Conservation (phyloP, 2,888 invertebrate species). For the Steinernema hermaphroditum region DNA sequence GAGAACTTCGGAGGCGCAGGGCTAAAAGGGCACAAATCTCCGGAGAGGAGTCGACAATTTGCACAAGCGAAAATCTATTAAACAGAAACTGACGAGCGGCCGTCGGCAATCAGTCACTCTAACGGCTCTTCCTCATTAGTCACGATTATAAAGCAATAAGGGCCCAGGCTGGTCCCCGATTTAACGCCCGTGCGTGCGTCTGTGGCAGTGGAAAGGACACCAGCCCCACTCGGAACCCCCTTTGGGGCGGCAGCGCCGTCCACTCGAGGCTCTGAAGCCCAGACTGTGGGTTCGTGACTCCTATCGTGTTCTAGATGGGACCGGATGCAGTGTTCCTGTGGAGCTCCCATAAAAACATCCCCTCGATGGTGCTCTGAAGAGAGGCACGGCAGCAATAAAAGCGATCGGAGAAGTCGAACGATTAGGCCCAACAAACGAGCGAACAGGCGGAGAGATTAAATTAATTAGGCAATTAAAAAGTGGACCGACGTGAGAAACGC, state of each 20-base stretch:
- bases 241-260: too few relatives aligned
- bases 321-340: background rate
- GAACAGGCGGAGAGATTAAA: too few relatives aligned
- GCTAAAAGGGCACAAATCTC: too few relatives aligned
- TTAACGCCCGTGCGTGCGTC: background rate
- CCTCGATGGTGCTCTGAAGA: background rate
- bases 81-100: background rate
- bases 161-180: background rate
- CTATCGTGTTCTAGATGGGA: background rate
- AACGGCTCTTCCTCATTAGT: conserved; percentile 11
- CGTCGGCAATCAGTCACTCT: background rate
- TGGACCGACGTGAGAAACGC: background rate
- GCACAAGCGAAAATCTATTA: background rate
- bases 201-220: background rate
- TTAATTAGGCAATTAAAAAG: too few relatives aligned
- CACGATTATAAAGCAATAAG: conserved; percentile 14
- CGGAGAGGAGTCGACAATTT: too few relatives aligned
- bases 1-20: too few relatives aligned
- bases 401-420: background rate
- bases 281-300: background rate
- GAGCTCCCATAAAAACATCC: conserved; percentile 10
- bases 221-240: background rate
- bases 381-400: conserved; percentile 11
- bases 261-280: background rate
- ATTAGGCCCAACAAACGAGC: conserved; percentile 7